phyloP scores from a whole-genome alignment of 2,113 vertebrate species.

The Gopherus evgoodei region DNA sequence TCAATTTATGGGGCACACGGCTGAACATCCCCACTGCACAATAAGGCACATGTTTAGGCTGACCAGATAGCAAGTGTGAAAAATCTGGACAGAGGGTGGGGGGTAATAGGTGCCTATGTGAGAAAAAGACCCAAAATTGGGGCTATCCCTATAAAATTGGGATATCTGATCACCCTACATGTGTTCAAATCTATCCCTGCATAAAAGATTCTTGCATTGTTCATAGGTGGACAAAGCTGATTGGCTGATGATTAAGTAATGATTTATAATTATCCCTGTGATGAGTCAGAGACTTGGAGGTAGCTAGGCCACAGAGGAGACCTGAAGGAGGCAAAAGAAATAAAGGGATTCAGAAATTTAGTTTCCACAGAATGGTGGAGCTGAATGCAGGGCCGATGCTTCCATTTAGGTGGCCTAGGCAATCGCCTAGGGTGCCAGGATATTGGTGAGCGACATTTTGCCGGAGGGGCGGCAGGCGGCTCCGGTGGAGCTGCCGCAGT shows the following conservation, averaged over 20 bases:
- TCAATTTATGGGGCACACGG: background rate
- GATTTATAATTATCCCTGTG: background rate
- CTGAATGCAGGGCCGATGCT: background rate
- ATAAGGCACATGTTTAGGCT: background rate
- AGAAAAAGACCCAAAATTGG: too few relatives aligned
- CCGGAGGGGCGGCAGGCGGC: too few relatives aligned
- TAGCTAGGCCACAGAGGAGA: background rate
- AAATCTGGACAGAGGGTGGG: too few relatives aligned
- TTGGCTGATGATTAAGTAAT: background rate
- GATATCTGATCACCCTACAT: too few relatives aligned
- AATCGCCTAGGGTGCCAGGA: too few relatives aligned
- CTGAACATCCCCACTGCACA: background rate
- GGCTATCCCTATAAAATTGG: too few relatives aligned
- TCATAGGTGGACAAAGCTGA: background rate
- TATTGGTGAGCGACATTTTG: too few relatives aligned
- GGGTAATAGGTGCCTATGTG: too few relatives aligned
- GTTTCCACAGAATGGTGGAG: background rate
- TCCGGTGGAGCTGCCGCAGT: too few relatives aligned
- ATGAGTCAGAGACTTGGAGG: background rate
- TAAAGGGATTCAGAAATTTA: background rate
- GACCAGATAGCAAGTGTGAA: too few relatives aligned
- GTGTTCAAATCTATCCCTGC: background rate
- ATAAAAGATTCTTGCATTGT: background rate
- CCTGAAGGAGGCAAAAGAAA: background rate
- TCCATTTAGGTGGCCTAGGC: too few relatives aligned